Base-by-base conservation (phyloP, 1,140 invertebrate species). In the Uloborus diversus region DNA sequence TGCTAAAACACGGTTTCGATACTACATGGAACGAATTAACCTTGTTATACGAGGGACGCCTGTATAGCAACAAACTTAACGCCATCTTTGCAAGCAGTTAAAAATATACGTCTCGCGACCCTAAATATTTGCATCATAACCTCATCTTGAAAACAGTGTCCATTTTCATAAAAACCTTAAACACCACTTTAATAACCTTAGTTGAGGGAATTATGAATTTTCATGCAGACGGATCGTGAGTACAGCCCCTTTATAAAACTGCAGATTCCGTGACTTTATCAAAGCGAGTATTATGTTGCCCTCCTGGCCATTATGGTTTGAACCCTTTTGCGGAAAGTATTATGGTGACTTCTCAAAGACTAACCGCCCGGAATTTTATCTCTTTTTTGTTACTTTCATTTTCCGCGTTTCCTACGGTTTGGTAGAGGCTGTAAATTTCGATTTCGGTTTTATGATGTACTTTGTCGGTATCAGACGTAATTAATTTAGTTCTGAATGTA, bases 41-140 rank as follows among this genome's bases (percentile, higher is more conserved):
- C n/a, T n/a, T n/a, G n/a, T n/a, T n/a, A n/a, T n/a, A n/a, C n/a
- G n/a, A n/a, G n/a, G n/a, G n/a, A n/a, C n/a, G n/a, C n/a, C n/a
- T n/a, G n/a, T n/a, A n/a, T n/a, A n/a, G n/a, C n/a, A n/a, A n/a
- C n/a, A n/a, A n/a, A n/a, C n/a, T n/a, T n/a, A n/a, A n/a, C n/a
- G n/a, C n/a, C n/a, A n/a, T n/a, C n/a, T n/a, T n/a, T n/a, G n/a
- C n/a, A n/a, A n/a, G n/a, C n/a, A n/a, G n/a, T n/a, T n/a, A n/a
- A n/a, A n/a, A n/a, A n/a, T n/a, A n/a, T n/a, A n/a, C n/a, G n/a
- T n/a, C n/a, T n/a, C n/a, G n/a, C n/a, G n/a, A n/a, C n/a, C n/a
- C n/a, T n/a, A n/a, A n/a, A n/a, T n/a, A 70, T 70, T 70, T 70
- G 51, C 68, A 70, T 70, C n/a, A 35, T 70, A 70, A 70, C 68